Percentiles rank a stretch among this genome's conserved stretches.
phyloP scores from a whole-genome alignment of 2,888 invertebrate species.

The Drosophila subsilvestris region DNA sequence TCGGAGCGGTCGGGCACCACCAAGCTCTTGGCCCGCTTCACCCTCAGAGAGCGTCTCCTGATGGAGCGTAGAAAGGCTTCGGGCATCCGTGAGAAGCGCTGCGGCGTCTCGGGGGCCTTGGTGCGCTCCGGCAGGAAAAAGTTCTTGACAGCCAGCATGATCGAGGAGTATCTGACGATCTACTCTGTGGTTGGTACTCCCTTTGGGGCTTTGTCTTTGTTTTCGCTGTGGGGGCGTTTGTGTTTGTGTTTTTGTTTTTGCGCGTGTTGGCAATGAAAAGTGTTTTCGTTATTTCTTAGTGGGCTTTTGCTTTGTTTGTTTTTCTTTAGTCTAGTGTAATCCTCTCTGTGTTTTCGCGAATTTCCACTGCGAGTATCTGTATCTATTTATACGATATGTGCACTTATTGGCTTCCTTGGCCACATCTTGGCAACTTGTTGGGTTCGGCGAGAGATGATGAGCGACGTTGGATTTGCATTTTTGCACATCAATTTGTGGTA shows the following conservation, averaged over 20 bases:
- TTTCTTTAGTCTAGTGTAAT: slow-evolving; percentile 54
- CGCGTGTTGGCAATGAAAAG: slow-evolving; percentile 69
- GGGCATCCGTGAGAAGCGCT: slow-evolving; percentile 88
- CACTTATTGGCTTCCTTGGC: slow-evolving; percentile 65
- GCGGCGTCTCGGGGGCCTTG: slow-evolving; percentile 85
- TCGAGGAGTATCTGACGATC: background rate
- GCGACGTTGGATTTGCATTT: slow-evolving; percentile 47
- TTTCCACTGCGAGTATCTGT: slow-evolving; percentile 8
- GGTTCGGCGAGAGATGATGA: slow-evolving; percentile 31
- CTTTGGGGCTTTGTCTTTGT: slow-evolving; percentile 24
- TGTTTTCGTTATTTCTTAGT: slow-evolving; percentile 38
- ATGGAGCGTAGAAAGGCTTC: slow-evolving; percentile 90
- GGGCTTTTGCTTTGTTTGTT: slow-evolving; percentile 40
- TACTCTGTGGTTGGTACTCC: background rate
- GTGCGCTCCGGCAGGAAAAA: slow-evolving; percentile 88
- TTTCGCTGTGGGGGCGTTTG: background rate
- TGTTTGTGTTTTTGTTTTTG: slow-evolving; percentile 19
- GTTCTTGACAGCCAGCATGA: slow-evolving; percentile 90
- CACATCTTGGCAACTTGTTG: slow-evolving; percentile 60
- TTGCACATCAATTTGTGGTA: slow-evolving; percentile 29
- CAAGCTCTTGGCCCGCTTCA: slow-evolving; percentile 90
- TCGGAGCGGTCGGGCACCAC: slow-evolving; percentile 87
- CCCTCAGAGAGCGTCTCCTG: slow-evolving; percentile 88
- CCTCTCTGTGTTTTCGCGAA: slow-evolving; percentile 43
- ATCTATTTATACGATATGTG: slow-evolving; percentile 47